Evolutionary conservation across 2,113 vertebrate species (phyloP).

Genomic region (Chlorocebus sabaeus): DNA sequence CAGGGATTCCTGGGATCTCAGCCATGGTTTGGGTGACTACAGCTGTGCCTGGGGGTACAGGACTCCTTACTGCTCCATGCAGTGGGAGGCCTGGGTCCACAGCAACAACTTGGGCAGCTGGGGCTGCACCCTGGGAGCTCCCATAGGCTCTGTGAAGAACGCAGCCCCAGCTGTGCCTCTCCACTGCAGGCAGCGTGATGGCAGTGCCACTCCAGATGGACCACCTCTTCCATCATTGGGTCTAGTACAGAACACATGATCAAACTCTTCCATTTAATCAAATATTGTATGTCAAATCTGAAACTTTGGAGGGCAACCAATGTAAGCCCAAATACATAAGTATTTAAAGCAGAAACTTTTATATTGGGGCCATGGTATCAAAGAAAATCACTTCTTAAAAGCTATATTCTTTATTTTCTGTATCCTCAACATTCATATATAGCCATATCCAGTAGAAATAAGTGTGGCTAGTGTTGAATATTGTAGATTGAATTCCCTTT

Average conservation of each 20-base stretch:
- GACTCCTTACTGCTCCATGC: no score
- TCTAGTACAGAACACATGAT: background rate
- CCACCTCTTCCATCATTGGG: no score
- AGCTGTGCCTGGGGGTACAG: no score
- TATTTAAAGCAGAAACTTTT: background rate
- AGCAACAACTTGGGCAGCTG: no score
- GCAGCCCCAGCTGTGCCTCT: no score
- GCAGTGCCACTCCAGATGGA: no score
- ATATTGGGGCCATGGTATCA: background rate
- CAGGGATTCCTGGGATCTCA: no score
- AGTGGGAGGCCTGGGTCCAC: no score
- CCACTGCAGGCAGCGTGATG: no score
- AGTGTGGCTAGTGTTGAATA: background rate
- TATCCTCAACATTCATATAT: background rate
- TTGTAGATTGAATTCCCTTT: background rate
- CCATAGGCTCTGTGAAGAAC: no score
- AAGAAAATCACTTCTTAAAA: background rate
- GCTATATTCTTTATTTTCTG: background rate
- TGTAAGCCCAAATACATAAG: background rate
- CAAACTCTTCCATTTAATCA: background rate
- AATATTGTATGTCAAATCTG: background rate
- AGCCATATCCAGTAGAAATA: background rate
- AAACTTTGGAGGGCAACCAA: background rate
- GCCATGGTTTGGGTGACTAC: no score
- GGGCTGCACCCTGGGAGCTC: no score